These are phyloP conservation scores for Cheilosia vernalis DNA, from an alignment of 2,888 invertebrate genomes.

Conservation along the genomic window DNA sequence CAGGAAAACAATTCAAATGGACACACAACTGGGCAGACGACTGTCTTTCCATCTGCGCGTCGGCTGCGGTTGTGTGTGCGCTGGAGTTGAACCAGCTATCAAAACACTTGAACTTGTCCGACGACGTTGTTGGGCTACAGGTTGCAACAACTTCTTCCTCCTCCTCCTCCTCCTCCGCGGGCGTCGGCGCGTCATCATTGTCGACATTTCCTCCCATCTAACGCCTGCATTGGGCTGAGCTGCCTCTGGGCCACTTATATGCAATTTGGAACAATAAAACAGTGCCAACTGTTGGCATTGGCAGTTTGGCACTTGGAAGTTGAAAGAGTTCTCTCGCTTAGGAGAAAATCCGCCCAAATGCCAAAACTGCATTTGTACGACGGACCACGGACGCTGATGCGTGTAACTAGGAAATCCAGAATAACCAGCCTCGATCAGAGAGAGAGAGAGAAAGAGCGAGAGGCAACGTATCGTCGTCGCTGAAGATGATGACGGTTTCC, in stretches of 20 bases:
- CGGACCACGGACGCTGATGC: slow-evolving; percentile 11
- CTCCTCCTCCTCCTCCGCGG: slow-evolving; percentile 19
- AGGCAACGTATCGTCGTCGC: too few relatives aligned
- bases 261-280: slow-evolving; percentile 75
- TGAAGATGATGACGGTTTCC: slow-evolving; percentile 60
- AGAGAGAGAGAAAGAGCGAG: slow-evolving; percentile 25
- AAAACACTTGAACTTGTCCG: slow-evolving; percentile 65
- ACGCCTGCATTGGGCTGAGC: slow-evolving; percentile 36
- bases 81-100: slow-evolving; percentile 60
- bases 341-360: slow-evolving; percentile 67
- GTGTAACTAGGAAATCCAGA: slow-evolving; percentile 62
- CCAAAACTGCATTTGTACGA: slow-evolving; percentile 30
- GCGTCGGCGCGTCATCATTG: slow-evolving; percentile 19
- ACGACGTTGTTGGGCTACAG: slow-evolving; percentile 67
- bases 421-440: slow-evolving; percentile 56
- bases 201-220: slow-evolving; percentile 49
- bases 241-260: slow-evolving; percentile 60
- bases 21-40: slow-evolving; percentile 50
- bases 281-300: slow-evolving; percentile 69
- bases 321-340: slow-evolving; percentile 34
- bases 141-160: slow-evolving; percentile 60
- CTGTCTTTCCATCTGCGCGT: slow-evolving; percentile 25
- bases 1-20: slow-evolving; percentile 44
- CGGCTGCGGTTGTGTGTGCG: slow-evolving; percentile 12
- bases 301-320: slow-evolving; percentile 44